Conservation (phyloP, 2,888 invertebrate genomes). For the Barypeithes pellucidus region DNA sequence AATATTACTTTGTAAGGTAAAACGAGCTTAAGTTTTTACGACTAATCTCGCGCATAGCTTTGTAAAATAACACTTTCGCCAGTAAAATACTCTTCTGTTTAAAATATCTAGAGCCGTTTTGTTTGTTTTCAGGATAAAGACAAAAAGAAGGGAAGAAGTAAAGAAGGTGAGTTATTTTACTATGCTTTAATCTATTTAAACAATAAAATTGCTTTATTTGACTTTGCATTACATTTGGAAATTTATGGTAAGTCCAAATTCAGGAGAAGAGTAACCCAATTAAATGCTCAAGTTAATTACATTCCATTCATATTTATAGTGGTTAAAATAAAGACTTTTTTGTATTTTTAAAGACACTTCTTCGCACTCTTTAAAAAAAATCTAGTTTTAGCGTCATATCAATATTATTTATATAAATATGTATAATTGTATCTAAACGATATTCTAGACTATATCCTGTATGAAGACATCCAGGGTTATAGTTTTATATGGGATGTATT, state of each 20-base stretch:
- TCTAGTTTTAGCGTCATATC: too few species aligned
- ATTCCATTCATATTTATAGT: too few species aligned
- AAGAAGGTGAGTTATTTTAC: conserved; percentile 83
- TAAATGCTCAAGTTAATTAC: too few species aligned
- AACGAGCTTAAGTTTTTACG: conserved; percentile 10
- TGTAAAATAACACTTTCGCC: conserved; percentile 7
- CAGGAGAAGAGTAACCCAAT: background rate
- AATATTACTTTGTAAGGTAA: background rate
- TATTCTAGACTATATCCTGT: too few species aligned
- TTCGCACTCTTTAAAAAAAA: too few species aligned
- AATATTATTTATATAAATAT: too few species aligned
- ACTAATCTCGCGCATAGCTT: background rate
- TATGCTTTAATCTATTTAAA: conserved; percentile 53
- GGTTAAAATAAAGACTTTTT: too few species aligned
- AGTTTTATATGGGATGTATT: too few species aligned
- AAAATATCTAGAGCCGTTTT: conserved; percentile 56
- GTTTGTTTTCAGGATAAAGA: conserved; percentile 83
- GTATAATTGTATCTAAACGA: too few species aligned
- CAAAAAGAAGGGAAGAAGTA: conserved; percentile 90
- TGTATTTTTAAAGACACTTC: too few species aligned
- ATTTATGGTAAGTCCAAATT: conserved; percentile 64
- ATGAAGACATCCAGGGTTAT: too few species aligned
- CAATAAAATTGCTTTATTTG: conserved; percentile 61
- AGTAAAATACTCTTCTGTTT: background rate
- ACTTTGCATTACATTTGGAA: conserved; percentile 64